A percentile compares a stretch with the other conserved stretches of the same genome.
These are phyloP conservation scores for Peromyscus nudipes DNA, from an alignment of 2,797 vertebrate species.

Conservation along the genomic window DNA sequence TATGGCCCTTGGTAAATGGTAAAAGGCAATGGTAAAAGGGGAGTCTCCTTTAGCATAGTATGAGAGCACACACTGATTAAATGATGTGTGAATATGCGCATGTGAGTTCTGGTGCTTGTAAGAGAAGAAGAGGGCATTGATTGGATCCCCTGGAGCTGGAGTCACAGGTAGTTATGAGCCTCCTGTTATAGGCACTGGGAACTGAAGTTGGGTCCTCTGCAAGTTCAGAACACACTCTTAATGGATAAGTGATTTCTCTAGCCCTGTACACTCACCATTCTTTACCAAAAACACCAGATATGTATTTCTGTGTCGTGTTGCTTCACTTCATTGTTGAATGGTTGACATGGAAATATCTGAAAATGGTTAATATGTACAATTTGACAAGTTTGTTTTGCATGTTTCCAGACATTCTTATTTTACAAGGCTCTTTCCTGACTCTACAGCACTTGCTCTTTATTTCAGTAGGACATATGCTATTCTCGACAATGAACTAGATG, in stretches of 20 bases:
- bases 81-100: too few relatives aligned
- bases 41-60: too few relatives aligned
- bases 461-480: too few relatives aligned
- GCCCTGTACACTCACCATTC: neutral
- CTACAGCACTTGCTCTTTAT: too few relatives aligned
- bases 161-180: neutral
- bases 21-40: too few relatives aligned
- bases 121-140: too few relatives aligned
- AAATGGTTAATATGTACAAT: neutral
- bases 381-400: neutral
- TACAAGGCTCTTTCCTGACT: neutral
- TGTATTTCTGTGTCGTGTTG: neutral
- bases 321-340: neutral
- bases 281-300: neutral
- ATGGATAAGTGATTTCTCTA: neutral
- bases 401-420: neutral
- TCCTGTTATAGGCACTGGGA: too few relatives aligned
- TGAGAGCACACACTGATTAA: too few relatives aligned
- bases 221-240: neutral
- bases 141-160: neutral
- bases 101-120: neutral
- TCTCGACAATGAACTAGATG: too few relatives aligned
- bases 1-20: too few relatives aligned
- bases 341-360: neutral
- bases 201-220: neutral